phyloP scores from a whole-genome alignment of 1,140 invertebrate genomes.

The Euwallacea fornicatus region DNA sequence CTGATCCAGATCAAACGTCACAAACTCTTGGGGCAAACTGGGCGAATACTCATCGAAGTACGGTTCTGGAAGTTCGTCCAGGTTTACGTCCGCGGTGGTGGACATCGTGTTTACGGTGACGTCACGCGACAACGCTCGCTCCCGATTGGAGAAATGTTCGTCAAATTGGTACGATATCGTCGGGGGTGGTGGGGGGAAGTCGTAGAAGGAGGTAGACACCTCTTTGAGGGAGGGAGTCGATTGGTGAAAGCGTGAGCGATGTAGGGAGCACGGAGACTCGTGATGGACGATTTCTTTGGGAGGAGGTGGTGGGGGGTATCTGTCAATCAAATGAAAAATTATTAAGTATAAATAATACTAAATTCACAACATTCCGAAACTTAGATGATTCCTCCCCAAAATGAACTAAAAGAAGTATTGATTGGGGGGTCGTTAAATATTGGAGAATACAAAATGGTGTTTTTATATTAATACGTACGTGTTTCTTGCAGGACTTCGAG shows the following conservation, averaged over 20 bases:
- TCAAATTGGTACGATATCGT: slow-evolving; percentile 53
- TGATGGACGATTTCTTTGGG: slow-evolving; percentile 53
- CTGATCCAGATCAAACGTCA: slow-evolving; percentile 54
- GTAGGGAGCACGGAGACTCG: slow-evolving; percentile 53
- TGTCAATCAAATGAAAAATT: not conserved
- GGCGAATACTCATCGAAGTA: slow-evolving; percentile 53
- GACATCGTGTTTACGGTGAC: slow-evolving; percentile 53
- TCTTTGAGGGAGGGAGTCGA: slow-evolving; percentile 59
- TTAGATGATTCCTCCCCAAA: too few species aligned
- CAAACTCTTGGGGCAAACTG: slow-evolving; percentile 52
- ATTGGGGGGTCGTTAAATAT: too few species aligned
- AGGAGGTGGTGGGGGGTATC: slow-evolving; percentile 58
- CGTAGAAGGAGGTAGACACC: slow-evolving; percentile 59
- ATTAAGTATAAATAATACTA: too few species aligned
- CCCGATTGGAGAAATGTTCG: slow-evolving; percentile 43
- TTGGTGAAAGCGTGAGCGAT: slow-evolving; percentile 55
- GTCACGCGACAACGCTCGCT: slow-evolving; percentile 48
- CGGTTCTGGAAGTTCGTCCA: slow-evolving; percentile 46
- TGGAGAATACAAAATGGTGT: not conserved
- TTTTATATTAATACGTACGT: slow-evolving; percentile 24
- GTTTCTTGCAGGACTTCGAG: slow-evolving; percentile 49
- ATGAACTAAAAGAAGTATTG: too few species aligned
- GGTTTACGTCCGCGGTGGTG: slow-evolving; percentile 53
- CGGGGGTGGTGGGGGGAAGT: slow-evolving; percentile 59
- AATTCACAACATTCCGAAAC: too few species aligned